These are phyloP conservation scores for Boloria euphrosyne DNA, from an alignment of 2,888 invertebrate genomes.

Conservation along the genomic window DNA sequence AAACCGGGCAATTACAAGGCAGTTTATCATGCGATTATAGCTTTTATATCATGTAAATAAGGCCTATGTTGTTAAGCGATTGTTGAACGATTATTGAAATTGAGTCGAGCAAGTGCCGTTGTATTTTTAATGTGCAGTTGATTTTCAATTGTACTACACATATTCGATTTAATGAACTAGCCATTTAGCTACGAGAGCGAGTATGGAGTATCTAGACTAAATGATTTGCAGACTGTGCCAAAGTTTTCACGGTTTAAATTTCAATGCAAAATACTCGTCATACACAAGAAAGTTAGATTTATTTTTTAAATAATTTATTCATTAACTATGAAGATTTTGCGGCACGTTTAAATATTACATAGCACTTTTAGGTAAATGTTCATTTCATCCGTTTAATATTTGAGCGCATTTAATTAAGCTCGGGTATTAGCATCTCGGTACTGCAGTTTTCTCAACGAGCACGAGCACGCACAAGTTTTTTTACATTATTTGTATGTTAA, in stretches of 20 bases:
- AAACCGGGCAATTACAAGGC: slow-evolving; percentile 39
- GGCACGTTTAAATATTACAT: slow-evolving; percentile 15
- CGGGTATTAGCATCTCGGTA: slow-evolving; percentile 16
- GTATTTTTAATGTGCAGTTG: slow-evolving; percentile 49
- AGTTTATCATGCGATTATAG: slow-evolving; percentile 29
- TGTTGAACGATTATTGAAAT: slow-evolving; percentile 35
- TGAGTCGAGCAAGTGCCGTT: slow-evolving; percentile 32
- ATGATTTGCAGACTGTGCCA: background rate
- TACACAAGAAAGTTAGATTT: too few species aligned
- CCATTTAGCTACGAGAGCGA: background rate
- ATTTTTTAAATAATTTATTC: slow-evolving; percentile 6
- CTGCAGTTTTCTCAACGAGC: slow-evolving; percentile 12
- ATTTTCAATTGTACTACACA: slow-evolving; percentile 47
- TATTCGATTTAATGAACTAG: slow-evolving; percentile 20
- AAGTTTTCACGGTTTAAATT: too few species aligned
- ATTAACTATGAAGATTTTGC: slow-evolving; percentile 2
- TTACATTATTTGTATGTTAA: too few species aligned
- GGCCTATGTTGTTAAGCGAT: slow-evolving; percentile 19
- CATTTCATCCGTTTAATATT: slow-evolving; percentile 23
- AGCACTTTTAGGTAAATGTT: slow-evolving; percentile 19
- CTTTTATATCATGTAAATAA: slow-evolving; percentile 29
- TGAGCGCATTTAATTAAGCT: slow-evolving; percentile 31
- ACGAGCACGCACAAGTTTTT: too few species aligned
- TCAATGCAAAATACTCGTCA: too few species aligned
- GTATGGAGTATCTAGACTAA: background rate